Base-by-base conservation (phyloP, 1,140 invertebrate species). In the Akabosia matsudoensis region DNA sequence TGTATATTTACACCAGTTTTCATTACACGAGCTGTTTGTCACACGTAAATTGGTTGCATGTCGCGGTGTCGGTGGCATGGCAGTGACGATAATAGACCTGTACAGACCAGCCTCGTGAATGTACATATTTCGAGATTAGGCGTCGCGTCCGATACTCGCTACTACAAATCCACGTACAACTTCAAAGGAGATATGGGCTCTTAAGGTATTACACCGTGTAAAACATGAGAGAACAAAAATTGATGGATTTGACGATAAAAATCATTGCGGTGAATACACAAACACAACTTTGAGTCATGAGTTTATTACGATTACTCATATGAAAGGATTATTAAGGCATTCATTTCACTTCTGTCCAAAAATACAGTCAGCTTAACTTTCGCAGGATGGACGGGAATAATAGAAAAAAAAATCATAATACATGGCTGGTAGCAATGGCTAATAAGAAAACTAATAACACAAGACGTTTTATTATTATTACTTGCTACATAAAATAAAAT, bases 211-310 rank as follows among this genome's bases (percentile, higher is more conserved):
- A n/a, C n/a, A n/a, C n/a, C n/a, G n/a, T n/a, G n/a, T n/a, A n/a
- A 10, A 61, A 61, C 54, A 61, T 61, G 14, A n/a, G 37, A 18
- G 37, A 18, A 61, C 24, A 61, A 61, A 61, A 61, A 61, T 61
- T 61, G 54, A 61, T 61, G 54, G 54, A 61, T 61, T n/a, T 24
- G n/a, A 24, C 24, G 54, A 61, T 61, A 61, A 61, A 61, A 61
- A 61, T 61, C 54, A 61, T 61, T n/a, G 37, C 18, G 37, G 37
- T 45, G 37, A n/a, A n/a, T n/a, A n/a, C 37, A 18, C 37, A 45
- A 45, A 45, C 37, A 45, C 37, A 45, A 10, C 18, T 10, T 18
- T 45, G 7, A 45, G n/a, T n/a, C n/a, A n/a, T n/a, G n/a, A n/a
- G n/a, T n/a, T n/a, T n/a, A n/a, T n/a, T n/a, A n/a, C n/a, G n/a